Evolutionary conservation across 2,888 invertebrate species (phyloP).

Genomic region (Megamerina dolium): DNA sequence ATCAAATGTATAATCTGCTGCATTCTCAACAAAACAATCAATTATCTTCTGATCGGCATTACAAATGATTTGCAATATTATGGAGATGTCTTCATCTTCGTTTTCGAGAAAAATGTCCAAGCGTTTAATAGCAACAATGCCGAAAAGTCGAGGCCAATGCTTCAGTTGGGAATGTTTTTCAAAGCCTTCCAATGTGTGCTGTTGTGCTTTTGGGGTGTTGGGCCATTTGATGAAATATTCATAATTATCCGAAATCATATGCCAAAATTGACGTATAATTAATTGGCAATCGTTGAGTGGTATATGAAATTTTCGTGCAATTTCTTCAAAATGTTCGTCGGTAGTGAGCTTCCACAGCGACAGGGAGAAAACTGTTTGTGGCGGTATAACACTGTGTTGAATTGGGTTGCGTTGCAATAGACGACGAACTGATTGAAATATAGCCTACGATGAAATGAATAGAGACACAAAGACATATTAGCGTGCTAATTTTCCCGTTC

Average conservation of each 20-base stretch:
- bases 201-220: conserved; percentile 32
- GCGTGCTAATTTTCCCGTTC: neutral
- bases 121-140: conserved; percentile 37
- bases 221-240: conserved; percentile 47
- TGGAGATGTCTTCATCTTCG: conserved; percentile 41
- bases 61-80: conserved; percentile 44
- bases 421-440: conserved; percentile 21
- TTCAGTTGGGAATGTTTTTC: conserved; percentile 24
- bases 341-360: conserved; percentile 45
- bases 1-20: conserved; percentile 37
- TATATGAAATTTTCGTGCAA: conserved; percentile 40
- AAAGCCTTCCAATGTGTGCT: conserved; percentile 30
- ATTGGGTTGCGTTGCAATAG: conserved; percentile 13
- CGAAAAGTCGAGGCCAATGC: conserved; percentile 36
- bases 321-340: conserved; percentile 46
- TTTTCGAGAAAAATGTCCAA: conserved; percentile 43
- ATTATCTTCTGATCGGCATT: conserved; percentile 40
- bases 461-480: neutral
- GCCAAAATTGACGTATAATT: conserved; percentile 42
- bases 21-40: conserved; percentile 45
- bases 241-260: conserved; percentile 40
- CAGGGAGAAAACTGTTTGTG: conserved; percentile 39
- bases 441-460: conserved; percentile 12
- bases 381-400: conserved; percentile 25
- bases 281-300: conserved; percentile 37